These are phyloP conservation scores for Ceratina australensis DNA, from an alignment of 1,140 invertebrate genomes.

Conservation along the genomic window DNA sequence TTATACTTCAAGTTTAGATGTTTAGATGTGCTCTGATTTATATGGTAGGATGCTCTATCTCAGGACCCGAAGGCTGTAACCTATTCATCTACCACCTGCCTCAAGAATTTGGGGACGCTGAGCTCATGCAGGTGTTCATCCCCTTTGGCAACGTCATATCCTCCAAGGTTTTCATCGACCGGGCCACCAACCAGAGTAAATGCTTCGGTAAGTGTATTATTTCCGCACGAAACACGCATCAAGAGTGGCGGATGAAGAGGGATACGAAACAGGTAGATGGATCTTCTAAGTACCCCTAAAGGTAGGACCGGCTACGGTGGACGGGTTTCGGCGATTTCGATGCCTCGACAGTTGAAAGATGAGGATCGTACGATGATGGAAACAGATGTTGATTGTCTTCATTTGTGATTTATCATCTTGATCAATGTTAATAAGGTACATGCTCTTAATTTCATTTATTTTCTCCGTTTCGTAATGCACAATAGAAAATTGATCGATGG, in stretches of 20 bases:
- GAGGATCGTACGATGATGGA: neutral
- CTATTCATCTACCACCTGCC: constrained; percentile 99
- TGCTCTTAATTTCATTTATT: too few relatives aligned
- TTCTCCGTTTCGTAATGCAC: too few relatives aligned
- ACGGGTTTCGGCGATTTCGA: neutral
- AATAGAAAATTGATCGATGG: too few relatives aligned
- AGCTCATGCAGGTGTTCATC: constrained; percentile 99
- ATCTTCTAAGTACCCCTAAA: constrained; percentile 1
- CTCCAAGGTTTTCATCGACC: constrained; percentile 99
- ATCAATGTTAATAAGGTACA: neutral
- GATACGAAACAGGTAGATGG: neutral
- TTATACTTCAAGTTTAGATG: constrained; percentile 80
- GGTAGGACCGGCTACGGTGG: constrained; percentile 32
- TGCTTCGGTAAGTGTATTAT: constrained; percentile 94
- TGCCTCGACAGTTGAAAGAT: neutral
- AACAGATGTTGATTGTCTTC: neutral
- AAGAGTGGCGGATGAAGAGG: constrained; percentile 10
- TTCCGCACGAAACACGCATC: constrained; percentile 25
- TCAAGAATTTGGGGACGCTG: constrained; percentile 98
- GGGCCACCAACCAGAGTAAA: constrained; percentile 99
- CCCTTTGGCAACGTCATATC: constrained; percentile 99
- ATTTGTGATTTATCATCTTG: neutral
- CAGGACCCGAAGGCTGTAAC: constrained; percentile 99
- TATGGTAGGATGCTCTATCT: constrained; percentile 94
- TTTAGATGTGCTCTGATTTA: constrained; percentile 81